These are phyloP conservation scores for Zootermopsis nevadensis DNA, from an alignment of 2,888 invertebrate species.

Conservation along the genomic window DNA sequence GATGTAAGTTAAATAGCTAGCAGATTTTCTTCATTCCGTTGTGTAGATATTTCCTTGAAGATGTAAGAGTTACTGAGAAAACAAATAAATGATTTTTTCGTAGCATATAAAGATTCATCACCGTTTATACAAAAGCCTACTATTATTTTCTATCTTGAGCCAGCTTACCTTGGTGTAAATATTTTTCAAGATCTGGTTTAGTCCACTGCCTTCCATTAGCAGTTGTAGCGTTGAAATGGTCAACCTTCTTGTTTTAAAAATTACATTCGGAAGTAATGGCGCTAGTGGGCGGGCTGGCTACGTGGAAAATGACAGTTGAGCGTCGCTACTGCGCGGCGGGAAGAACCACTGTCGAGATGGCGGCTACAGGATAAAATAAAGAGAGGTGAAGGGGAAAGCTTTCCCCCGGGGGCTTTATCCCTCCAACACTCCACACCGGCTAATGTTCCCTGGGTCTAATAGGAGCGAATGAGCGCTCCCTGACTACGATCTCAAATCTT, in stretches of 20 bases:
- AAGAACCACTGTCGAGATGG: constrained; percentile 2
- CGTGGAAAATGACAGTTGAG: constrained; percentile 47
- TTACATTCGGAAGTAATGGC: constrained; percentile 37
- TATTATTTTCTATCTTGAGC: too few species aligned
- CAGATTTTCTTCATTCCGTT: too few species aligned
- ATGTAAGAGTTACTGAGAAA: too few species aligned
- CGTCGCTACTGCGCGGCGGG: not conserved
- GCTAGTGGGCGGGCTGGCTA: constrained; percentile 34
- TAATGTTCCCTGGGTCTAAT: constrained; percentile 43
- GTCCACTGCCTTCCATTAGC: not conserved
- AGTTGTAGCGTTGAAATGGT: not conserved
- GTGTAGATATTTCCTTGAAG: too few species aligned
- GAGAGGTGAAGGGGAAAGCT: constrained; percentile 18
- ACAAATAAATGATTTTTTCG: too few species aligned
- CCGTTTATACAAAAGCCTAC: too few species aligned
- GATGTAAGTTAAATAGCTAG: too few species aligned
- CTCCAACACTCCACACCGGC: constrained; percentile 41
- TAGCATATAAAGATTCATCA: too few species aligned
- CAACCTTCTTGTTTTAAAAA: constrained; percentile 19
- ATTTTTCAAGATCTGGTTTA: too few species aligned
- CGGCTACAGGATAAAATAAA: not conserved
- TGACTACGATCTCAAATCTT: constrained; percentile 6
- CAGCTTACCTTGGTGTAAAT: too few species aligned
- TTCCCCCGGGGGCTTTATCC: constrained; percentile 48
- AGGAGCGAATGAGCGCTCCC: constrained; percentile 11